Conservation (phyloP, 1,140 invertebrate species). For the Riptortus pedestris region DNA sequence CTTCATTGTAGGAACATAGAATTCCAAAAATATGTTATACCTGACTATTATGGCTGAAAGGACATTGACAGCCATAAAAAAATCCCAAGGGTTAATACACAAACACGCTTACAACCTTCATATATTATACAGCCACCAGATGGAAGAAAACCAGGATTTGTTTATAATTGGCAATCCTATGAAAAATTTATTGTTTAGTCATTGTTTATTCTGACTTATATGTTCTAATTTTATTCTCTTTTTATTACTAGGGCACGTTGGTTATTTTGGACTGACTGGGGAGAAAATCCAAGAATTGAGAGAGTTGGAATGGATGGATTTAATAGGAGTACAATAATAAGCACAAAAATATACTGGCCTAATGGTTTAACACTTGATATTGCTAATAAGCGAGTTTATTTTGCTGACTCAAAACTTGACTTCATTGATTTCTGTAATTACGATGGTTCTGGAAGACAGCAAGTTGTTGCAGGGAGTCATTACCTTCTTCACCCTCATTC, state of each 20-base stretch:
- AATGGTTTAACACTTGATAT: conserved; percentile 93
- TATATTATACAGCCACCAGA: too few relatives aligned
- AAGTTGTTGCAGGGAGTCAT: conserved; percentile 76
- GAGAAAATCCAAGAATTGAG: conserved; percentile 92
- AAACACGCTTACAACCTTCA: too few relatives aligned
- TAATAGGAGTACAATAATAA: conserved; percentile 75
- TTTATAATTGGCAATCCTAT: too few relatives aligned
- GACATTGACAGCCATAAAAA: too few relatives aligned
- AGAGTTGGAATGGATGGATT: conserved; percentile 90
- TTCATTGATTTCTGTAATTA: conserved; percentile 98
- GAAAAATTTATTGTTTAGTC: background rate
- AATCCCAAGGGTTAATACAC: too few relatives aligned
- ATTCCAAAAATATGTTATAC: too few relatives aligned
- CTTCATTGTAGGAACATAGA: too few relatives aligned
- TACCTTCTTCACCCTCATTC: conserved; percentile 93
- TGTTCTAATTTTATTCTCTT: too few relatives aligned
- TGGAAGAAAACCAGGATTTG: too few relatives aligned
- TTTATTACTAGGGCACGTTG: conserved; percentile 52
- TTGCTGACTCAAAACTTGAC: conserved; percentile 94
- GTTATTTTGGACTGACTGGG: conserved; percentile 98
- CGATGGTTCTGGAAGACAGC: conserved; percentile 78
- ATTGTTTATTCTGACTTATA: too few relatives aligned
- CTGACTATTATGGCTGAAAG: too few relatives aligned
- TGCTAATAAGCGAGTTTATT: conserved; percentile 87
- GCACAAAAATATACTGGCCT: conserved; percentile 96